Evolutionary conservation across 1,140 invertebrate species (phyloP), one percentile per base, ranked within the genome.

Genomic region (Condylostylus longicornis): DNA sequence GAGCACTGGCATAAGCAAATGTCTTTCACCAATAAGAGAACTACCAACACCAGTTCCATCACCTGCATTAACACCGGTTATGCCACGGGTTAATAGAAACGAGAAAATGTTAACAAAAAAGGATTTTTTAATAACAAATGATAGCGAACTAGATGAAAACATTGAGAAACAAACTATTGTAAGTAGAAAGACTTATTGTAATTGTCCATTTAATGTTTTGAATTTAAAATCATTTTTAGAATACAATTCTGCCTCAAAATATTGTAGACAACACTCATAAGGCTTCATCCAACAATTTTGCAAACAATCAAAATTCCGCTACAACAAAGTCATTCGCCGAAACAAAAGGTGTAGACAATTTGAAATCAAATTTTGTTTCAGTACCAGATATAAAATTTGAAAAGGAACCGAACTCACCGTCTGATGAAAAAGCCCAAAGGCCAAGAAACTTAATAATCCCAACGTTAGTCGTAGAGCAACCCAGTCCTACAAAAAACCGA

Each of bases 1-100:
- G 6, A 70, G 67, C 45, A 63, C 64, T 50, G 42, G 42, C 10
- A 75, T 75, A 23, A 75, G 73, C 46, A 76, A 76, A 53, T 79
- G 77, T 54, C 64, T 82, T 34, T 80, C 77, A 20, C 76, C 78
- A 1, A 79, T 81, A 38, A 63, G 75, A 36, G 77, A 81, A 55
- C 56, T 79, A 34, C 77, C 79, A 1, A 78, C 75, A 4, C 78
- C 77, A 23, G 66, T 68, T 35, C 75, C 67, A 43, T 79, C 76
- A 8, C 77, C 77, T 13, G 63, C 74, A 20, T 66, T 77, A 6
- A 79, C 77, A 2, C 77, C 77, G 2, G 56, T 77, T n/a, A 66
- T 70, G 64, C 54, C 60, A 12, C 45, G 67, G 40, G 42, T 47
- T 21, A 55, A 55, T 18, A 38, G 40, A 25, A 38, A 42, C 17